phyloP scores from a whole-genome alignment of 2,113 vertebrate species.

The Eolophus roseicapilla region DNA sequence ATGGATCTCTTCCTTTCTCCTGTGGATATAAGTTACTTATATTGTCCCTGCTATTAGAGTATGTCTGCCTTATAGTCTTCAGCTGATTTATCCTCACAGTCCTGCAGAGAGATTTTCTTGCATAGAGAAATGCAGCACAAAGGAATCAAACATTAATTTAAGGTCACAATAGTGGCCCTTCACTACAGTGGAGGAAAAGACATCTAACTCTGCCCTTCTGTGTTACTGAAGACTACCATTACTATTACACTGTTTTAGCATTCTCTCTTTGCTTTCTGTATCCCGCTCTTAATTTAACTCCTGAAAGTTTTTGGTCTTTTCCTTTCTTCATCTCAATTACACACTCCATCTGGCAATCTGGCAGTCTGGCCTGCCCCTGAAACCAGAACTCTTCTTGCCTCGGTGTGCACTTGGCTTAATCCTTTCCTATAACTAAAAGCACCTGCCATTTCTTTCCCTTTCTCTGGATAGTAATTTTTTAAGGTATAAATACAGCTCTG shows the following conservation, averaged over 20 bases:
- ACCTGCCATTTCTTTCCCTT: not conserved
- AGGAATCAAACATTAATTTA: not conserved
- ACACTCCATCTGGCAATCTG: not conserved
- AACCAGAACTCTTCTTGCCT: not conserved
- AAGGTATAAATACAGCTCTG: not conserved
- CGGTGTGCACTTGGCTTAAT: not conserved
- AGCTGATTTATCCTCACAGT: not conserved
- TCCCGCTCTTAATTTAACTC: not conserved
- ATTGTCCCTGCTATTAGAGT: not conserved
- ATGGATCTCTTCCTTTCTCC: not conserved
- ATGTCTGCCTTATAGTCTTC: not conserved
- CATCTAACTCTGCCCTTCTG: not conserved
- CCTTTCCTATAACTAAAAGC: not conserved
- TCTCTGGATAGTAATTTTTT: not conserved
- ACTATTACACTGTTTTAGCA: not conserved
- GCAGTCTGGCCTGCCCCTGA: not conserved
- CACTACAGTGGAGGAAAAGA: not conserved
- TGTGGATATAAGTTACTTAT: not conserved
- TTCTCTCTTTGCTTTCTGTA: not conserved
- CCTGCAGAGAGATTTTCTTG: not conserved
- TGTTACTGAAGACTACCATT: not conserved
- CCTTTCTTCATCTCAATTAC: not conserved
- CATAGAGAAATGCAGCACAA: not conserved
- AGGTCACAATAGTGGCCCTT: not conserved
- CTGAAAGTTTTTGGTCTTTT: not conserved